A percentile compares a stretch with the other conserved stretches of the same genome.
Conservation (phyloP, 1,140 invertebrate genomes). For the Pseudoatta argentina region DNA sequence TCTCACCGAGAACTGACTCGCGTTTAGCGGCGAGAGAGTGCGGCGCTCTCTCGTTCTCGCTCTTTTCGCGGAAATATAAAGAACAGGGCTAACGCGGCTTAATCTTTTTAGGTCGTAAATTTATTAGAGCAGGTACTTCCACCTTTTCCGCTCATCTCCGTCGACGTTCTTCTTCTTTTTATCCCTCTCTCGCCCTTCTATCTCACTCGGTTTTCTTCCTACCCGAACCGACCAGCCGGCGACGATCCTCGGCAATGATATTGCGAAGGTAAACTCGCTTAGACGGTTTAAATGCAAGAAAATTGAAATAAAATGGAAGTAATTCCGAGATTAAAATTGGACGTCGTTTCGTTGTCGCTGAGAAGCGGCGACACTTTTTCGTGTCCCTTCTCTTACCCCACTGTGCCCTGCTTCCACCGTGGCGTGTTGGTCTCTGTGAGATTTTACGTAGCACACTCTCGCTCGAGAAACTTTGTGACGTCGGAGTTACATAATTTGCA, state of each 20-base stretch:
- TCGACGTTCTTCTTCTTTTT: conserved; percentile 51
- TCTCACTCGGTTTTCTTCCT: background rate
- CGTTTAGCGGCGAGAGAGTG: conserved; percentile 30
- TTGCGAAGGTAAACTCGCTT: conserved; percentile 84
- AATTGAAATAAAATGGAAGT: conserved; percentile 84
- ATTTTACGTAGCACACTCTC: conserved; percentile 47
- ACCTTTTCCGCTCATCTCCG: conserved; percentile 66
- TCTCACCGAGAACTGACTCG: conserved; percentile 19
- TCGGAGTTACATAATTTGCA: conserved; percentile 54
- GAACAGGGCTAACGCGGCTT: conserved; percentile 85
- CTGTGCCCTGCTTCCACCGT: background rate
- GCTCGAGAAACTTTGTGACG: conserved; percentile 40
- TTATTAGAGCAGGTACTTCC: conserved; percentile 84
- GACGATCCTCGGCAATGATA: conserved; percentile 81
- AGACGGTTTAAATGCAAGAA: conserved; percentile 82
- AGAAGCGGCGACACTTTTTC: conserved; percentile 23
- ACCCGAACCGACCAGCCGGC: conserved; percentile 40
- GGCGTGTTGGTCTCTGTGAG: conserved; percentile 38
- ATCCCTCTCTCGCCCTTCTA: conserved; percentile 41
- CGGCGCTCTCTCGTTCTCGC: conserved; percentile 24
- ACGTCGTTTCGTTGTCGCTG: conserved; percentile 71
- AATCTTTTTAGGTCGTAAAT: conserved; percentile 86
- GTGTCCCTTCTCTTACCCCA: background rate
- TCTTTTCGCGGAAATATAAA: conserved; percentile 85
- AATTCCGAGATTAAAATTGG: conserved; percentile 81